Evolutionary conservation across 2,113 vertebrate genomes (phyloP).

Genomic region (Riparia riparia): DNA sequence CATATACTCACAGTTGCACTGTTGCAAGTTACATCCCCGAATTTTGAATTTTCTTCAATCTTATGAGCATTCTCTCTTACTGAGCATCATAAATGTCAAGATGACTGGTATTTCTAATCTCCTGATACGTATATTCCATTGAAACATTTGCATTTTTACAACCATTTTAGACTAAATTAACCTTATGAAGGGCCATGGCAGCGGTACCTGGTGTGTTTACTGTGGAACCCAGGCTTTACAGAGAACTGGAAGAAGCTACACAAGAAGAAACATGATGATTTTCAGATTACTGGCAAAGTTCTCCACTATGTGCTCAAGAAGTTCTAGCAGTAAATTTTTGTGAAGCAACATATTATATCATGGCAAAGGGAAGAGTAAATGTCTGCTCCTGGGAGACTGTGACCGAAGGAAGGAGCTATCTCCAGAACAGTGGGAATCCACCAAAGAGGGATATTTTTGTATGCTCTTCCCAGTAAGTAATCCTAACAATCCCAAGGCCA

Average conservation of each 20-base stretch:
- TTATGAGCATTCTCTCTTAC: neutral
- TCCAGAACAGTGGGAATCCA: neutral
- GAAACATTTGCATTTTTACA: neutral
- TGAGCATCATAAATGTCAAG: neutral
- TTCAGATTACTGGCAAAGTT: neutral
- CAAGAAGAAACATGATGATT: neutral
- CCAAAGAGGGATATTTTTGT: neutral
- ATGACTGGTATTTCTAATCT: neutral
- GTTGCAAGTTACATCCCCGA: neutral
- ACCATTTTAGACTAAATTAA: fast-evolving
- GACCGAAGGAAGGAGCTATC: neutral
- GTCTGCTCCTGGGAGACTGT: neutral
- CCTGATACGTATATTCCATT: neutral
- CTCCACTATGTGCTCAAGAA: neutral
- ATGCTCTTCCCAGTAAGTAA: neutral
- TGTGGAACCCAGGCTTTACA: neutral
- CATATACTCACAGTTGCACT: neutral
- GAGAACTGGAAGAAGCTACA: neutral
- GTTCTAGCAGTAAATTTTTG: neutral
- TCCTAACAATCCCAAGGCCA: neutral
- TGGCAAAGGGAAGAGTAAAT: neutral
- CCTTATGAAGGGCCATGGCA: neutral
- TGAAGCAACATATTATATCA: fast-evolving
- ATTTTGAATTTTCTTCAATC: neutral
- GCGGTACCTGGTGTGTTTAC: neutral